Evolutionary conservation across 35 echinoderm and acorn worm species (phyloP), one percentile per base, ranked within the genome.

Genomic region (Anneissia japonica): DNA sequence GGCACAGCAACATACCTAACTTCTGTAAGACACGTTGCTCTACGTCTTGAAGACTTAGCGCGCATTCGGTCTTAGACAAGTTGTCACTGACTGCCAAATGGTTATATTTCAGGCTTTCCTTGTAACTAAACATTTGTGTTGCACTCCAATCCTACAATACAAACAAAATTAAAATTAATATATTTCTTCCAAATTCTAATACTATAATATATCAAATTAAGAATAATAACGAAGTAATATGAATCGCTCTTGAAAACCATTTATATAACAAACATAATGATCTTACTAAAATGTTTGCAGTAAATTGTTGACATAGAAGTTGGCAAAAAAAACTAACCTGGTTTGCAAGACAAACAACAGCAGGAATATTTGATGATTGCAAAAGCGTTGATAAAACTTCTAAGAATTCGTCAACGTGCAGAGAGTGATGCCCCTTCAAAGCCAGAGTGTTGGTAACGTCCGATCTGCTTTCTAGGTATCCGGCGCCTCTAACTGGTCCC

Each of bases 331-430:
- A 83, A 51, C 82, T 86, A 75, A 96, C 93, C 93, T 86, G 86
- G 64, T 93, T 87, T 31, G 83, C 85, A 14, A 97, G 39, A 76
- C 91, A 97, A 13, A 97, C 87, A 30, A 46, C 55, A 9, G 90
- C 87, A n/a, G n/a, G n/a, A 2, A 83, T 87, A 2, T 87, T 79
- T 4, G 72, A 84, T 38, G 46, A 64, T 23, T 73, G 64, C 10
- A 97, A 84, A 19, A 97, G 81, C 38, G 86, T 90, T 37, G 84
- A 84, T 29, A 97, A 84, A 10, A 93, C 80, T 6, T 73, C 5
- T 84, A 97, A 33, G 46, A 97, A 93, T 76, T 97, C 91, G 34
- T 97, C 82, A 14, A 93, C 85, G 77, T 97, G 88, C 30, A 97
- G 87, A 35, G 43, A 72, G 75, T 46, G 38, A 10, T 43, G 87